Conservation (phyloP, 2,888 invertebrate genomes). For the Anoncus sp. region DNA sequence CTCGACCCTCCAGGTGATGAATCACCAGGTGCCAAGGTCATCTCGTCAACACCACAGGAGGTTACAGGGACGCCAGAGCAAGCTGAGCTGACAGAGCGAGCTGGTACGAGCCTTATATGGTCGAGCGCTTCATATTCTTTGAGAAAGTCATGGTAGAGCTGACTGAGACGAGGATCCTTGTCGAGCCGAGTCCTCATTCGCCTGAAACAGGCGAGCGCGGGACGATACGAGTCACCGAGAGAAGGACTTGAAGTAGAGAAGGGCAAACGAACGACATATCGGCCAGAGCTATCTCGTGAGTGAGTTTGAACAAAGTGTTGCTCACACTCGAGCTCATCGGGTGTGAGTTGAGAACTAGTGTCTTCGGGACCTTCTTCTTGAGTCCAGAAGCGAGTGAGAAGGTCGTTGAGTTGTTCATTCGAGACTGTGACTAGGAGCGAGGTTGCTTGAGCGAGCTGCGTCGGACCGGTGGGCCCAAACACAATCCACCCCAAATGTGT, state of each 20-base stretch:
- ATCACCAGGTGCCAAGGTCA: not conserved
- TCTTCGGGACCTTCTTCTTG: slow-evolving; percentile 13
- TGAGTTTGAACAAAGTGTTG: slow-evolving; percentile 22
- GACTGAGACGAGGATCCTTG: not conserved
- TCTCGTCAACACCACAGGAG: not conserved
- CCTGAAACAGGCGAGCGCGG: not conserved
- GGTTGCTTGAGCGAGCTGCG: too few relatives aligned
- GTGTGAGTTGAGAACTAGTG: not conserved
- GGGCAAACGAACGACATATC: slow-evolving; percentile 10
- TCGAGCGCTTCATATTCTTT: not conserved
- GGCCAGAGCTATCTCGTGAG: slow-evolving; percentile 3
- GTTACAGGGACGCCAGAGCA: too few relatives aligned
- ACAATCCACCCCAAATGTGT: too few relatives aligned
- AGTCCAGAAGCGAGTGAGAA: slow-evolving; percentile 29
- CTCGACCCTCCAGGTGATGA: not conserved
- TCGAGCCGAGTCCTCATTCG: not conserved
- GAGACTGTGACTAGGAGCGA: not conserved
- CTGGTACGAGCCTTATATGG: not conserved
- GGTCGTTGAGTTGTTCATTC: slow-evolving; percentile 11
- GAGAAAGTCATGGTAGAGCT: not conserved
- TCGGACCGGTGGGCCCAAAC: too few relatives aligned
- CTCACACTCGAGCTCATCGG: slow-evolving; percentile 25
- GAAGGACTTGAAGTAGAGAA: too few relatives aligned
- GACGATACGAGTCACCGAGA: not conserved
- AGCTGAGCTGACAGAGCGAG: too few relatives aligned